Percentiles rank a stretch among this genome's conserved stretches.
Evolutionary conservation across 1,140 invertebrate genomes (phyloP).

Genomic region (Dinoponera quadriceps): DNA sequence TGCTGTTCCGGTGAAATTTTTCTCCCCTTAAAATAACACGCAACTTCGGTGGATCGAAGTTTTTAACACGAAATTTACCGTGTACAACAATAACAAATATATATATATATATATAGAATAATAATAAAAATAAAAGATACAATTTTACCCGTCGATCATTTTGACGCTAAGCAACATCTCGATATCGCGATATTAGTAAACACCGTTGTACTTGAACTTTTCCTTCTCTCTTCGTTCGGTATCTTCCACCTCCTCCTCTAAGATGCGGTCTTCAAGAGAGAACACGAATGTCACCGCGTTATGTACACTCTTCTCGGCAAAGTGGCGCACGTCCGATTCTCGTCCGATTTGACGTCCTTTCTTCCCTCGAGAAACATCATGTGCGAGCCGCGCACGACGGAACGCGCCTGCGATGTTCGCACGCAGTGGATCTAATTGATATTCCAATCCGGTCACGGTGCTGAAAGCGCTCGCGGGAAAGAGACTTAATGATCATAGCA

Average conservation of each 20-base stretch:
- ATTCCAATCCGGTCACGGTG: conserved; percentile 63
- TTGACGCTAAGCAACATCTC: no score
- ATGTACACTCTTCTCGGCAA: neutral
- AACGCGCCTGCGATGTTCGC: conserved; percentile 17
- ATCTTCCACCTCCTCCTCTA: neutral
- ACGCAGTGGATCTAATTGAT: conserved; percentile 75
- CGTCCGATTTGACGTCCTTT: conserved; percentile 1
- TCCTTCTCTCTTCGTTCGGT: neutral
- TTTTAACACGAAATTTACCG: no score
- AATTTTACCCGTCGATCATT: no score
- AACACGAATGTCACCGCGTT: neutral
- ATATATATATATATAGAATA: no score
- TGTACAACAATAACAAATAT: no score
- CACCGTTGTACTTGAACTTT: neutral
- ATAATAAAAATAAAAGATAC: no score
- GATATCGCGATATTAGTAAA: no score
- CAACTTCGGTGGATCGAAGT: no score
- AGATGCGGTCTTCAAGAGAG: no score
- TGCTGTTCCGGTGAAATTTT: no score
- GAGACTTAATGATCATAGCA: conserved; percentile 71
- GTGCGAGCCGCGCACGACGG: neutral
- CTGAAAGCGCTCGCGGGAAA: conserved; percentile 44
- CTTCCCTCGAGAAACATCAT: neutral
- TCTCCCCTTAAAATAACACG: no score
- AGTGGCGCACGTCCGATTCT: neutral